Evolutionary conservation across 2,888 invertebrate genomes (phyloP), one percentile per base, ranked within the genome.

Genomic region (Dicranocentrus wangi): DNA sequence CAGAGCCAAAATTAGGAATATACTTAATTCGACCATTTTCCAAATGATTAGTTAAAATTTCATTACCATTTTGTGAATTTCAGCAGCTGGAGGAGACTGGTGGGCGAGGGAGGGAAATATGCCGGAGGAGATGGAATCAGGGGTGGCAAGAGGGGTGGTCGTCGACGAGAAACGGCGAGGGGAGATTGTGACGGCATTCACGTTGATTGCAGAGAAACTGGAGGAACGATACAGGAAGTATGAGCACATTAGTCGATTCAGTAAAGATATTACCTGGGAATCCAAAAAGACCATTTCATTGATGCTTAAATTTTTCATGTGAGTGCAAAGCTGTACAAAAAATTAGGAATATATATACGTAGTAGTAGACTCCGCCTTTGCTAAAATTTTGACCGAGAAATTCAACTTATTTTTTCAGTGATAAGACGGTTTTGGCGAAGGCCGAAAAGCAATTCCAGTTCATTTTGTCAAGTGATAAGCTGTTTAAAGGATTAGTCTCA

Each of bases 201-300:
- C 25, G n/a, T 1, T 2, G 10, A 76, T 76, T 1, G 76, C 58
- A 1, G 55, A 60, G 10, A 51, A 58, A 3, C 13, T 76, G 47
- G 68, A 76, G 5, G 27, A 39, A 5, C 58, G 76, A 2, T 60
- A 76, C 23, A 32, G 68, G 10, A 68, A 68, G 28, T 39, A 28
- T 28, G 66, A 66, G 0, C 42, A 76, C 5, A 55, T 68, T 3
- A 27, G 58, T 10, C 25, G 43, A 17, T 66, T 51, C 10, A 77
- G 77, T 25, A 27, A 69, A 17, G 43, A 77, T 19, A 77, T 77
- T 10, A 77, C 77, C 0, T 77, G 77, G 77, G 77, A 77, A 19
- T 69, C 77, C 0, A 77, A 77, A 53, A 25, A 68, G 43, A 42
- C 53, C 0, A 70, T 77, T 39, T 61, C 61, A 1, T 27, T 28